phyloP scores from a whole-genome alignment of 2,888 invertebrate genomes.

The Dryocosmus kuriphilus region DNA sequence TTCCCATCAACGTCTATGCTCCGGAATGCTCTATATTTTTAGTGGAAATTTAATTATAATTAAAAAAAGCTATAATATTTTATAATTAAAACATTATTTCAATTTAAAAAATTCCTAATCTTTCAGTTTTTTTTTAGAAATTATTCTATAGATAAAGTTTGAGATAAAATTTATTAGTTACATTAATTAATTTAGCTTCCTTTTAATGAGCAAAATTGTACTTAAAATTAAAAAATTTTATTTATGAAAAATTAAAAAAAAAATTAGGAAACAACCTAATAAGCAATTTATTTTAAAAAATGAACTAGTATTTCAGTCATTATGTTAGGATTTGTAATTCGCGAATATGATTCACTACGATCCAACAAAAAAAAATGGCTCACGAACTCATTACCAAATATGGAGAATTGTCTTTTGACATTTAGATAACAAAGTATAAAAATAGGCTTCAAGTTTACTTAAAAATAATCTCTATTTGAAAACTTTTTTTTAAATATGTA shows the following conservation, averaged over 20 bases:
- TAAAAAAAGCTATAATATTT: neutral
- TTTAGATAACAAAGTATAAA: too few species aligned
- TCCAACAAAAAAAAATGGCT: neutral
- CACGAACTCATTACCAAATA: neutral
- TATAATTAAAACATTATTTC: neutral
- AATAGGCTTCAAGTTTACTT: neutral
- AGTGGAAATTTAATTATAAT: constrained; percentile 36
- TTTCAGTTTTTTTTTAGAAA: constrained; percentile 55
- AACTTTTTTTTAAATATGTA: too few species aligned
- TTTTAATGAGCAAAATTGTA: too few species aligned
- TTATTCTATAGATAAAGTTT: too few species aligned
- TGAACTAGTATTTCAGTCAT: neutral
- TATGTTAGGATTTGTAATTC: neutral
- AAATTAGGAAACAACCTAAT: neutral
- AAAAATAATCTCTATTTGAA: neutral
- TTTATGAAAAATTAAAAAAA: too few species aligned
- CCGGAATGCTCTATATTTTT: constrained; percentile 85
- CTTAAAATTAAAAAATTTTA: too few species aligned
- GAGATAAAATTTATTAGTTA: too few species aligned
- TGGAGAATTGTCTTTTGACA: neutral
- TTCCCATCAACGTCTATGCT: constrained; percentile 96
- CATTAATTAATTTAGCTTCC: too few species aligned
- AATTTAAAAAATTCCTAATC: neutral
- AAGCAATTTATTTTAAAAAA: neutral
- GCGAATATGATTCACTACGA: neutral